phyloP scores from a whole-genome alignment of 2,113 vertebrate genomes.

The Eclectus roratus region DNA sequence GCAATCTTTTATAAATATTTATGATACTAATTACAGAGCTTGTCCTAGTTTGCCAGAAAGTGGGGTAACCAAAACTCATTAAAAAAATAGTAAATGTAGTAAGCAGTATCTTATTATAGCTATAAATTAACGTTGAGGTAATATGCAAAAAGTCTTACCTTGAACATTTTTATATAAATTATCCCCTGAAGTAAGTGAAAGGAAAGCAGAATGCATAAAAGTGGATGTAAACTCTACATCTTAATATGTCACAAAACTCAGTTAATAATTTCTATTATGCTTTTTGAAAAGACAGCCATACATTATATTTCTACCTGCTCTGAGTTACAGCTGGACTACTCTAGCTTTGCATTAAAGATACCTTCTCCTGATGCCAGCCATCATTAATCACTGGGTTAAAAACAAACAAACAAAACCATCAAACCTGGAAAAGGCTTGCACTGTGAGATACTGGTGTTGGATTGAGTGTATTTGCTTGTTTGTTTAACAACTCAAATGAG shows the following conservation, averaged over 20 bases:
- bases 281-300: not conserved
- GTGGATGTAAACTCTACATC: not conserved
- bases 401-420: not conserved
- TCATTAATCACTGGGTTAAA: not conserved
- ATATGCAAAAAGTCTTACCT: constrained; percentile 10
- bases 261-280: not conserved
- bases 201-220: not conserved
- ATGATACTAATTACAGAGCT: constrained; percentile 65
- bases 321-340: not conserved
- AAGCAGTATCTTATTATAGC: constrained; percentile 24
- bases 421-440: not conserved
- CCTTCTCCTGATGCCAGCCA: not conserved
- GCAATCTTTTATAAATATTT: constrained; percentile 67
- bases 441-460: not conserved
- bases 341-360: not conserved
- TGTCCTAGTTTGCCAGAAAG: constrained; percentile 33
- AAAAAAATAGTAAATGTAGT: constrained; percentile 37
- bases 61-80: constrained; percentile 33
- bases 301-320: not conserved
- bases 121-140: constrained; percentile 35
- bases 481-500: not conserved
- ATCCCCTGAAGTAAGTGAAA: not conserved
- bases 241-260: not conserved
- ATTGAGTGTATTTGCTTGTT: not conserved
- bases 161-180: not conserved